Evolutionary conservation across 2,113 vertebrate species (phyloP), one percentile per base, ranked within the genome.

Genomic region (Cardinalis cardinalis): DNA sequence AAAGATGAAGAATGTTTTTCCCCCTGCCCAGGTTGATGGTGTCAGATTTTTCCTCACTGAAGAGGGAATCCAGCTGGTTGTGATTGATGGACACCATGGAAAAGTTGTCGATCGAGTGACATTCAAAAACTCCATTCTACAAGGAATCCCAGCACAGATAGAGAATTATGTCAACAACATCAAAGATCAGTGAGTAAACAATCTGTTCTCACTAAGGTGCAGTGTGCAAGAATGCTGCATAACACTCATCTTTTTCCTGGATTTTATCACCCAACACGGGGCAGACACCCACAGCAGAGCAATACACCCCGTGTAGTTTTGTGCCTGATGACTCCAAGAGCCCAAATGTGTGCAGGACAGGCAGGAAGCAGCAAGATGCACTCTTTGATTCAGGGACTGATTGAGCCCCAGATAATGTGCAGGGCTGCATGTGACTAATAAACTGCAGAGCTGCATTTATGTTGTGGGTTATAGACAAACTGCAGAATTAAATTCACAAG

Each of bases 131-230:
- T 65, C 98, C 20, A 95, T 99, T 34, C 97, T 99, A 7, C 98
- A 98, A 96, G 99, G 98, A 60, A 97, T 99, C 29, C 99, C 99
- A 7, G 96, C 98, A 64, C 99, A 99, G 95, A 96, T 99, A 51
- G 97, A 98, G 93, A 98, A 97, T 84, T 99, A 98, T 6, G 82
- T 99, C 88, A 97, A 91, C 25, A 97, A 96, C 88, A 96, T 99
- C 79, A 98, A 94, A 31, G 97, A 99, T 25, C 96, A 98, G 99
- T 99, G 94, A 98, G 98, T 97, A 86, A 75, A 86, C 12, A 69
- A 59, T 43, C 44, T 44, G 23, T 10, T 73, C 28, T 70, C 58
- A 24, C 59, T 52, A 16, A 81, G 18, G 9, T 23, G 46, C 44
- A 21, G 1, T 2, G 16, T 52, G 12, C 19, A 51, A 49, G n/a